These are phyloP conservation scores for Apeira syringaria DNA, from an alignment of 2,888 invertebrate genomes.

Conservation along the genomic window DNA sequence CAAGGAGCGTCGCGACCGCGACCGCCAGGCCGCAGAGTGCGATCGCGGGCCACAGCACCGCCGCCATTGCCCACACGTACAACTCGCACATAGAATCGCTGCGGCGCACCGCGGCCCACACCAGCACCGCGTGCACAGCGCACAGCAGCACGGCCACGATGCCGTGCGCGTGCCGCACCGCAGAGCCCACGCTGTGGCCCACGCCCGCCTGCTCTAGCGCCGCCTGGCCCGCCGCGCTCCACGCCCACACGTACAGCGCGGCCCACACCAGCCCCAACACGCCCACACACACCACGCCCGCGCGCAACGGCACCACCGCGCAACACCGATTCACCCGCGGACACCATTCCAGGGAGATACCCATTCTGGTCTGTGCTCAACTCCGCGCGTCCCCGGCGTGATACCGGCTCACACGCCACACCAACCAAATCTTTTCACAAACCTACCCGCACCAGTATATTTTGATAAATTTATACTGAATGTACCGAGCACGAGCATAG, in stretches of 20 bases:
- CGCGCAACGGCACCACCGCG: slow-evolving; percentile 37
- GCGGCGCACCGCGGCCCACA: slow-evolving; percentile 30
- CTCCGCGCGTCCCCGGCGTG: not conserved
- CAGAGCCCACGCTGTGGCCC: slow-evolving; percentile 4
- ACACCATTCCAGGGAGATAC: slow-evolving; percentile 40
- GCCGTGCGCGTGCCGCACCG: slow-evolving; percentile 39
- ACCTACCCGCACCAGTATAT: too few relatives aligned
- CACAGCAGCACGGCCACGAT: slow-evolving; percentile 40
- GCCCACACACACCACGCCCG: slow-evolving; percentile 31
- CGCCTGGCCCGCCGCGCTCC: slow-evolving; percentile 28
- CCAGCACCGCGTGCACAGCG: slow-evolving; percentile 40
- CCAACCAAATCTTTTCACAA: too few relatives aligned
- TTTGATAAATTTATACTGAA: too few relatives aligned
- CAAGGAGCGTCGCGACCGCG: slow-evolving; percentile 2
- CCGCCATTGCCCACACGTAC: slow-evolving; percentile 45
- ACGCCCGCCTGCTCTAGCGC: not conserved
- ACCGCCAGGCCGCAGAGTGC: slow-evolving; percentile 8
- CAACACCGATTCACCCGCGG: slow-evolving; percentile 42
- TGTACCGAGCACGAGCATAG: too few relatives aligned
- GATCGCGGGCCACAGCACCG: slow-evolving; percentile 18
- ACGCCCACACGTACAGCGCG: slow-evolving; percentile 31
- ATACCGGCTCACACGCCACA: not conserved
- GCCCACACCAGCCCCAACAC: slow-evolving; percentile 41
- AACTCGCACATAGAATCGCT: slow-evolving; percentile 46
- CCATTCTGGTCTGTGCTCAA: slow-evolving; percentile 30